Conservation (phyloP, 2,113 vertebrate species). For the Colossoma macropomum region DNA sequence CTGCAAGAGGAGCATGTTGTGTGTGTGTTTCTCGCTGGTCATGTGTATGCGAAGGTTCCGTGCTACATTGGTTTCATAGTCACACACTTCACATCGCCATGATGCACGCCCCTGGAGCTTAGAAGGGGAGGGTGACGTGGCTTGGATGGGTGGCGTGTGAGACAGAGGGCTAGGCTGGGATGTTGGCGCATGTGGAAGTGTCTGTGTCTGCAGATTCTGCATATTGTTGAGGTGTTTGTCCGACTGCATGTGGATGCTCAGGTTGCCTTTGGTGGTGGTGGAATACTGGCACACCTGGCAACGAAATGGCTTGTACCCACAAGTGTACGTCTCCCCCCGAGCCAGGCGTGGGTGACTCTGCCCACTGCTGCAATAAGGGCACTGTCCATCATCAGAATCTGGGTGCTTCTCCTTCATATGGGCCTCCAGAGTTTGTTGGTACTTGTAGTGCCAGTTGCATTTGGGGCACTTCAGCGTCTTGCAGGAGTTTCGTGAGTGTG, state of each 20-base stretch:
- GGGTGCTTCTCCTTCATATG: conserved; percentile 99
- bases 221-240: conserved; percentile 99
- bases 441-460: conserved; percentile 99
- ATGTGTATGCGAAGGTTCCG: conserved; percentile 98
- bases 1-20: conserved; percentile 96
- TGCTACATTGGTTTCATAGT: conserved; percentile 98
- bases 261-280: conserved; percentile 99
- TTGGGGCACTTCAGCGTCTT: conserved; percentile 99
- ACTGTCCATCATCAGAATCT: conserved; percentile 86
- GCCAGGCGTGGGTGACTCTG: conserved; percentile 96
- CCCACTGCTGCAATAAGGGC: conserved; percentile 91
- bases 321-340: conserved; percentile 97
- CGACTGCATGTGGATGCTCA: conserved; percentile 99
- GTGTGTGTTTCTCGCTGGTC: conserved; percentile 99
- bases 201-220: conserved; percentile 88
- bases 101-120: conserved; percentile 87
- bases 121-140: conserved; percentile 83
- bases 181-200: conserved; percentile 59
- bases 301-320: conserved; percentile 99
- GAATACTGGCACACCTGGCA: conserved; percentile 99
- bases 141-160: conserved; percentile 66
- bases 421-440: conserved; percentile 97
- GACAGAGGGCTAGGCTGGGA: conserved; percentile 54
- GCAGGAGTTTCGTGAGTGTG: conserved; percentile 98
- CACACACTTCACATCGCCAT: conserved; percentile 98